Evolutionary conservation across 1,140 invertebrate genomes (phyloP).

Genomic region (Prorops nasuta): DNA sequence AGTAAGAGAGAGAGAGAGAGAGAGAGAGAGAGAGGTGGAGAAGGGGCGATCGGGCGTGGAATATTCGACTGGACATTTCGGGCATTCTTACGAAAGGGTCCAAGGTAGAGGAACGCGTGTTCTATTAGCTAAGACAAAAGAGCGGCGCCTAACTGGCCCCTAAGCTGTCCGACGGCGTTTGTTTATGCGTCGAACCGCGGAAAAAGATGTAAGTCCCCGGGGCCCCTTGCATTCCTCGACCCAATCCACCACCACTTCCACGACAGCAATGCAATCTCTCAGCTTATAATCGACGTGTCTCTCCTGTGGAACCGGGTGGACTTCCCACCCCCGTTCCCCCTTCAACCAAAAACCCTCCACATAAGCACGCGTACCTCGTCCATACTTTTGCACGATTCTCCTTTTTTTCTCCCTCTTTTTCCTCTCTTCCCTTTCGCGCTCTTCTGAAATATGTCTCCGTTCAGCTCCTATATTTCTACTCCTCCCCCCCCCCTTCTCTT

Average conservation of each 20-base stretch:
- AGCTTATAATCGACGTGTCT: slow-evolving; percentile 35
- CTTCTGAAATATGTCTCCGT: too few relatives aligned
- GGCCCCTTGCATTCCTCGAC: slow-evolving; percentile 40
- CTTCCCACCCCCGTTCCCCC: slow-evolving; percentile 8
- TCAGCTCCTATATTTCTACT: too few relatives aligned
- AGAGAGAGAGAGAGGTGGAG: slow-evolving; percentile 7
- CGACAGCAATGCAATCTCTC: slow-evolving; percentile 34
- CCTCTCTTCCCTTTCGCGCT: too few relatives aligned
- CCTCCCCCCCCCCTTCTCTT: too few relatives aligned
- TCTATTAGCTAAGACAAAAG: slow-evolving; percentile 58
- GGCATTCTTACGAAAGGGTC: slow-evolving; percentile 51
- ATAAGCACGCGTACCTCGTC: neutral
- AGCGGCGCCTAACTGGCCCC: slow-evolving; percentile 51
- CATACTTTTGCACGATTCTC: too few relatives aligned
- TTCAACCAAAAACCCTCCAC: neutral
- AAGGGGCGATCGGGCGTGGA: slow-evolving; percentile 42
- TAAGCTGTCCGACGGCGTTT: slow-evolving; percentile 52
- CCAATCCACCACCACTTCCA: slow-evolving; percentile 14
- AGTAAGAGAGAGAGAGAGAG: neutral
- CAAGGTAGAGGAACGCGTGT: slow-evolving; percentile 53
- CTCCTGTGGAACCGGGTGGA: slow-evolving; percentile 16
- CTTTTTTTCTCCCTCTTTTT: neutral
- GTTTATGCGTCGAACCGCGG: slow-evolving; percentile 54
- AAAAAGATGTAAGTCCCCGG: slow-evolving; percentile 54
- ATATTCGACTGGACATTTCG: slow-evolving; percentile 54